Conservation (phyloP, 2,797 vertebrate genomes). For the Cyclura pinguis region DNA sequence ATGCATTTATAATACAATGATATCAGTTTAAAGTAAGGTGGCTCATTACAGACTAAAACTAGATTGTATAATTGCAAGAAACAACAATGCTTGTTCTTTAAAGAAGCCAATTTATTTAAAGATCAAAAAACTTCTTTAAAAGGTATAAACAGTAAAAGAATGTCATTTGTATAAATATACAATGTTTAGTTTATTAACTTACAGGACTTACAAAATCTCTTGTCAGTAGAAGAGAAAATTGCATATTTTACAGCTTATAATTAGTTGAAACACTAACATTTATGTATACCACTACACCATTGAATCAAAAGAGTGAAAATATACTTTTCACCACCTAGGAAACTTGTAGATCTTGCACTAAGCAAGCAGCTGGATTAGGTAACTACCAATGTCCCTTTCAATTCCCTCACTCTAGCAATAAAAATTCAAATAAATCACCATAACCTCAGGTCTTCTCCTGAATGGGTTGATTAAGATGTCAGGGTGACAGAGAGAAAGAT, state of each 20-base stretch:
- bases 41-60: slow-evolving; percentile 38
- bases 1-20: slow-evolving; percentile 36
- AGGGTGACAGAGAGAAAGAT: too few relatives aligned
- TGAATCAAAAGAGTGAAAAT: neutral
- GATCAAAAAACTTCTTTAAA: neutral
- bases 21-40: slow-evolving; percentile 42
- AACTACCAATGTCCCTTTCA: neutral
- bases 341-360: neutral
- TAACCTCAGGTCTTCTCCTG: neutral
- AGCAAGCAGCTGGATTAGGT: neutral
- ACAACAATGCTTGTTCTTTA: neutral
- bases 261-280: neutral
- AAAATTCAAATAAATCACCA: neutral
- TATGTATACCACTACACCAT: neutral
- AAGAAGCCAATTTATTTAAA: neutral
- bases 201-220: neutral
- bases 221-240: neutral
- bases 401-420: neutral
- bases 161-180: neutral
- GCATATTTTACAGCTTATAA: neutral
- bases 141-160: neutral
- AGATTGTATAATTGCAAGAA: slow-evolving; percentile 30
- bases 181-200: neutral
- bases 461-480: neutral
- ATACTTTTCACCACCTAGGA: neutral